Conservation (phyloP, 2,797 vertebrate genomes). For the Thamnophis elegans region DNA sequence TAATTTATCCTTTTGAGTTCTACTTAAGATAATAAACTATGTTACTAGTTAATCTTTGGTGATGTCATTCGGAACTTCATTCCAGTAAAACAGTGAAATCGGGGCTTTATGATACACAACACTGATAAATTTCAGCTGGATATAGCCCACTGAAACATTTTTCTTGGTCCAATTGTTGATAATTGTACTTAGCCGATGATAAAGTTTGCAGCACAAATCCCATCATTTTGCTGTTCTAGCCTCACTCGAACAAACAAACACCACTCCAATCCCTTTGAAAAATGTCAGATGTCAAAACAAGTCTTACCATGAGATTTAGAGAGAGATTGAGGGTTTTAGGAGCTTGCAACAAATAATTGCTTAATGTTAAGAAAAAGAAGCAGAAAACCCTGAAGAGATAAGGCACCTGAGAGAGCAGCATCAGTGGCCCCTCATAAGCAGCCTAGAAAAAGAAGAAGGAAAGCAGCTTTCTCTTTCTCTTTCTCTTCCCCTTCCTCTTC, state of each 20-base stretch:
- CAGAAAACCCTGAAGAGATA: background rate
- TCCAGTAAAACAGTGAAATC: background rate
- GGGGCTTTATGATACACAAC: too few relatives aligned
- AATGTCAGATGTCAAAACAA: background rate
- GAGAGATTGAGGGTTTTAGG: background rate
- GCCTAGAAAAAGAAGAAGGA: background rate
- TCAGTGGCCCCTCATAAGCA: background rate
- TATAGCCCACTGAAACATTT: background rate
- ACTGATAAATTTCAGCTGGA: background rate
- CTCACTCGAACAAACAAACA: background rate
- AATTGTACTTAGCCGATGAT: background rate
- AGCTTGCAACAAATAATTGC: background rate
- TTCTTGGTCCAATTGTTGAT: background rate
- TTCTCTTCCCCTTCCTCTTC: background rate
- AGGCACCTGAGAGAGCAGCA: background rate
- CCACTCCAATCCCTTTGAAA: background rate
- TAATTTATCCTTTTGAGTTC: background rate
- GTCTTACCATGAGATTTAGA: background rate
- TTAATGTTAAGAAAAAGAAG: background rate
- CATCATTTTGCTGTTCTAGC: background rate
- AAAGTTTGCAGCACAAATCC: background rate
- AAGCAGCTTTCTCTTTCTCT: background rate
- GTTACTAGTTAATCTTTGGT: background rate
- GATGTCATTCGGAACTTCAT: background rate
- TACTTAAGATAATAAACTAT: background rate